Evolutionary conservation across 2,797 vertebrate species (phyloP), one percentile per base, ranked within the genome.

Genomic region (Propithecus deckenii): DNA sequence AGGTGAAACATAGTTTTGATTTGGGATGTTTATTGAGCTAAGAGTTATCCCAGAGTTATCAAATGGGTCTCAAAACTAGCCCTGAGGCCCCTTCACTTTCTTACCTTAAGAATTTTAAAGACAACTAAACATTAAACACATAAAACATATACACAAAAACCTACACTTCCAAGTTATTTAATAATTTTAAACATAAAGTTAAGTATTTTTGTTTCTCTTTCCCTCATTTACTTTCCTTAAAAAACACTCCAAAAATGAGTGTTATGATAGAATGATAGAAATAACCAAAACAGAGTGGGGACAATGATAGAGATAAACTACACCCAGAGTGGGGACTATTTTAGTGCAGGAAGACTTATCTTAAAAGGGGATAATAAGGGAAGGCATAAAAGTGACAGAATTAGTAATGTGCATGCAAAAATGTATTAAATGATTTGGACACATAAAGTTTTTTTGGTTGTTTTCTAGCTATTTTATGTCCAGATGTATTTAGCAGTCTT

Each of bases 171-270:
- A 91, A 86, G 75, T 87, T 55, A 52, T 50, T 57, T 78, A 69
- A 63, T 75, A 87, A 35, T 32, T 72, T 74, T 52, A 83, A 79
- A 41, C 17, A 38, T 41, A 78, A 85, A 87, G 11, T 1, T n/a
- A 22, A 52, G 7, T 69, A 86, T 28, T 94, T 95, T 22, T 86
- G 12, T 57, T 83, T 63, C 38, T 93, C 50, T 93, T 57, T 55
- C 4, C 48, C 9, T 23, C 17, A 52, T 43, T 20, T 76, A 20
- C 30, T 83, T 23, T 23, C 32, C 63, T 84, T 61, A 59, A 80
- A 86, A 84, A 50, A 35, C 2, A 87, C 32, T 50, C 72, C 20
- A 57, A 55, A 25, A 74, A 14, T 87, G 50, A 86, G 22, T 57
- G 35, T 43, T 74, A 20, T 86, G n/a, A 48, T n/a, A 78, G 32